phyloP scores from a whole-genome alignment of 1,140 invertebrate species.

The Macrosteles quadrilineatus region DNA sequence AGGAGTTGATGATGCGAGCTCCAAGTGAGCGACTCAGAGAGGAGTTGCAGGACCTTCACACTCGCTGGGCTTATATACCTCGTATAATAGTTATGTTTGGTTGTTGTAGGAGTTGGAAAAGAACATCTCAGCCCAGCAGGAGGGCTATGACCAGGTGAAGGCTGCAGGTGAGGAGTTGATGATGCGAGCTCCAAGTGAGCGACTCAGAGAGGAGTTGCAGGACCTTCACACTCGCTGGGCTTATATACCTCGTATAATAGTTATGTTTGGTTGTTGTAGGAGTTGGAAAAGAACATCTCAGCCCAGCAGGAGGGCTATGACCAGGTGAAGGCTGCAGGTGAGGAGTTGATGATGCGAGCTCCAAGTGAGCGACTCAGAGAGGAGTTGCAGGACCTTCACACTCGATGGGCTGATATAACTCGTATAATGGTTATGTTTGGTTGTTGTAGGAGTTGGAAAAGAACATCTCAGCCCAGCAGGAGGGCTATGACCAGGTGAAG shows the following conservation, averaged over 20 bases:
- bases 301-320: constrained; percentile 57
- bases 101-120: constrained; percentile 51
- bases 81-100: too few relatives aligned
- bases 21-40: constrained; percentile 48
- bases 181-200: constrained; percentile 49
- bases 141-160: constrained; percentile 61
- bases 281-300: constrained; percentile 53
- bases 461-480: constrained; percentile 56
- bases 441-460: constrained; percentile 51
- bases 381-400: constrained; percentile 61
- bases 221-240: constrained; percentile 64
- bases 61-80: too few relatives aligned
- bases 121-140: constrained; percentile 56
- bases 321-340: constrained; percentile 61
- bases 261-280: constrained; percentile 49
- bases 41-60: constrained; percentile 61
- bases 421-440: too few relatives aligned
- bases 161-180: constrained; percentile 60
- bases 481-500: constrained; percentile 61
- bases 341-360: constrained; percentile 57
- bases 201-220: constrained; percentile 54
- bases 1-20: constrained; percentile 57
- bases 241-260: too few relatives aligned
- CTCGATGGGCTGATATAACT: too few relatives aligned
- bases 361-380: constrained; percentile 48